Percentiles rank a stretch among this genome's conserved stretches.
These are phyloP conservation scores for Ostrea denselamellosa DNA, from an alignment of 1,140 invertebrate genomes.

Conservation along the genomic window DNA sequence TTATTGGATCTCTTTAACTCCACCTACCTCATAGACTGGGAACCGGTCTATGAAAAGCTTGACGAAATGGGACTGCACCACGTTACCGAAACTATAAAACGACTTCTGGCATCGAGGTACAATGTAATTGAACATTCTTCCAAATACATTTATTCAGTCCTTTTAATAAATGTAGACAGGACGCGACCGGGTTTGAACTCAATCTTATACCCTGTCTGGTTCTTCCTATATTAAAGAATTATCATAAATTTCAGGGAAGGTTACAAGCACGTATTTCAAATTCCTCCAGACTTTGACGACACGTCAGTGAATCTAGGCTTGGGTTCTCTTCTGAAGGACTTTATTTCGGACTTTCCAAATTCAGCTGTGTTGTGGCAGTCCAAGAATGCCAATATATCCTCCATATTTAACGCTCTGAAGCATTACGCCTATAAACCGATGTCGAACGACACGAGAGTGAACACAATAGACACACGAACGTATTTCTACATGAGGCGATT, in stretches of 20 bases:
- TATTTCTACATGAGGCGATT: conserved; percentile 67
- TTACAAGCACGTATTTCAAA: conserved; percentile 63
- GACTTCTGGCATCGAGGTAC: conserved; percentile 56
- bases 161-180: no score
- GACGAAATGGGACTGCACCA: conserved; percentile 59
- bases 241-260: conserved; percentile 52
- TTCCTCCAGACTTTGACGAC: conserved; percentile 73
- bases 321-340: conserved; percentile 61
- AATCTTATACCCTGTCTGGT: no score
- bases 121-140: not conserved
- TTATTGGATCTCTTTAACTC: conserved; percentile 54
- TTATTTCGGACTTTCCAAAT: conserved; percentile 56
- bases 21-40: conserved; percentile 56
- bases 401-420: conserved; percentile 62
- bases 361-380: conserved; percentile 60
- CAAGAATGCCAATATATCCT: conserved; percentile 64
- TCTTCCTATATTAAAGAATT: no score
- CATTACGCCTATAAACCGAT: conserved; percentile 68
- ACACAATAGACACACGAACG: conserved; percentile 68
- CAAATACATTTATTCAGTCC: no score
- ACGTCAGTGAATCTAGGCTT: conserved; percentile 69
- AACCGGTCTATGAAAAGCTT: conserved; percentile 55
- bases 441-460: conserved; percentile 54
- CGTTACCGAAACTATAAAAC: conserved; percentile 57
- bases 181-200: no score